Percentiles rank a stretch among this genome's conserved stretches.
These are phyloP conservation scores for Zaprionus lachaisei DNA, from an alignment of 1,140 invertebrate genomes.

Conservation along the genomic window DNA sequence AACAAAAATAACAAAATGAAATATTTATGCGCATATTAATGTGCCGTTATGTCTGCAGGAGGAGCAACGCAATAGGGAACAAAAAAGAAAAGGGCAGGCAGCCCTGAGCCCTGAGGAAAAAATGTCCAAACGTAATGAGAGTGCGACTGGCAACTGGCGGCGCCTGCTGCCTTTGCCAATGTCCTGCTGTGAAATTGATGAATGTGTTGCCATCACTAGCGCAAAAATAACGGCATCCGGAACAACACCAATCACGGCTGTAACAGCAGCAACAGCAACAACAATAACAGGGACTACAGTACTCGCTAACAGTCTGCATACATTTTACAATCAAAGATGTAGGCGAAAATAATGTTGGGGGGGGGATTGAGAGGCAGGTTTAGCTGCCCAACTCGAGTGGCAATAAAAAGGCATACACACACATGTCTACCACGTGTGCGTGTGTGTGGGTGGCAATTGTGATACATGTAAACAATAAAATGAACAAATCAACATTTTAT, in stretches of 20 bases:
- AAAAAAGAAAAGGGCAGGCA: not conserved
- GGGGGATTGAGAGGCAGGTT: not conserved
- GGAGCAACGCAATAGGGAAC: constrained; percentile 1
- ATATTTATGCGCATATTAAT: constrained; percentile 47
- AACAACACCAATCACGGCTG: constrained; percentile 8
- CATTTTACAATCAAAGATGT: constrained; percentile 40
- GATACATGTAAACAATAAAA: constrained; percentile 78
- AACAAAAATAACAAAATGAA: constrained; percentile 27
- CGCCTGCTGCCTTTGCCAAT: constrained; percentile 43
- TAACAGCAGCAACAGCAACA: constrained; percentile 7
- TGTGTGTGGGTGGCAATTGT: constrained; percentile 53
- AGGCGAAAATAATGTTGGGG: constrained; percentile 26
- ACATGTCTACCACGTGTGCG: not conserved
- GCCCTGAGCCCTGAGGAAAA: not conserved
- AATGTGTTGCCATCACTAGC: constrained; percentile 54
- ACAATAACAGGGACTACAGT: not conserved
- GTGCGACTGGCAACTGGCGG: constrained; percentile 7
- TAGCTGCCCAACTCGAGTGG: not conserved
- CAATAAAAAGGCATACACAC: constrained; percentile 37
- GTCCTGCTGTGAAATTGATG: constrained; percentile 79
- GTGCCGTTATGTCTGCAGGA: constrained; percentile 12
- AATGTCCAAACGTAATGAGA: constrained; percentile 3
- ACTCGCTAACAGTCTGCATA: constrained; percentile 20
- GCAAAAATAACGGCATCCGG: constrained; percentile 46
- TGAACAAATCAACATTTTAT: constrained; percentile 81